Base-by-base conservation (phyloP, 2,888 invertebrate species). In the Calameuta pallipes region DNA sequence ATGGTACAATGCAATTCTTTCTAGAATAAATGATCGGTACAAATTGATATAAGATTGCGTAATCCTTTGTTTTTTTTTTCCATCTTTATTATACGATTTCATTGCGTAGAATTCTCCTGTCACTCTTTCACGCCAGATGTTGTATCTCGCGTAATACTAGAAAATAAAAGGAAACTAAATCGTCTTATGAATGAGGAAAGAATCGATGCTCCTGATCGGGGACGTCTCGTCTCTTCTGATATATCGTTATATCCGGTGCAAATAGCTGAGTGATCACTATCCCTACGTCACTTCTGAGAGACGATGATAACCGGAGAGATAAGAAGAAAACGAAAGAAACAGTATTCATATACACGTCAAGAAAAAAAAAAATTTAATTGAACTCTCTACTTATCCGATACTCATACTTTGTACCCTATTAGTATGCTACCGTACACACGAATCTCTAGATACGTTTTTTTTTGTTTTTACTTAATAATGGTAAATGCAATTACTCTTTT, bases 41-140 rank as follows among this genome's bases (percentile, higher is more conserved):
- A 56, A 23, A 23, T 56, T 56, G 56, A 56, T 56, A 23, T 71
- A 13, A 71, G 13, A 34, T 71, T 71, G 71, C 9, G 4, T 71
- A 71, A 71, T 71, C 70, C 70, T 70, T 70, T 70, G 30, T 56
- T 56, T 41, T 83, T 41, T 83, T 82, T 78, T 76, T 80, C 34
- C 79, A 79, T 81, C 79, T 83, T 88, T 87, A 80, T 87, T 87
- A 85, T 87, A 87, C 74, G 83, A 80, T 83, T 86, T 86, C 83
- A 86, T 86, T 87, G 87, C 84, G 82, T 88, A 87, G 85, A 87
- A 85, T 84, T 86, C 86, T 87, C 88, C 87, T 87, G 87, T 87
- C 87, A 84, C 82, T 85, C 41, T 74, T 41, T 75, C 56, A 73
- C 75, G 73, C 69, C 23, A 76, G 73, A 71, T 31, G 78, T 78